phyloP scores from a whole-genome alignment of 2,797 vertebrate genomes.

The Alosa sapidissima region DNA sequence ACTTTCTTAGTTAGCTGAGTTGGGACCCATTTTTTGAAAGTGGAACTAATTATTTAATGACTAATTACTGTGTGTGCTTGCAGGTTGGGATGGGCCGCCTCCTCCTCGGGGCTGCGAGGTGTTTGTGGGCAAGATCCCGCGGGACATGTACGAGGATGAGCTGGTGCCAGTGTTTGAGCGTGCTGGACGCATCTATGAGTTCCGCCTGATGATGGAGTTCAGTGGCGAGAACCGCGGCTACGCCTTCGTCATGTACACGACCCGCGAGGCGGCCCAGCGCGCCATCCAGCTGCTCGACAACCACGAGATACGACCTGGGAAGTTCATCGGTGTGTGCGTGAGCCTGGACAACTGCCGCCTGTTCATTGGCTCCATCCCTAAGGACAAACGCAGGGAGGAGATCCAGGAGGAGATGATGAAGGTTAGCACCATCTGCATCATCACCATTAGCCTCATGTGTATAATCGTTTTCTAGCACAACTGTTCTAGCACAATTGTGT shows the following conservation, averaged over 20 bases:
- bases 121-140: constrained; percentile 95
- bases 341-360: constrained; percentile 95
- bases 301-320: constrained; percentile 87
- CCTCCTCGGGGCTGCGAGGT: constrained; percentile 94
- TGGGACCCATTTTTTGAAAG: too few relatives aligned
- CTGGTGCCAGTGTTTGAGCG: constrained; percentile 90
- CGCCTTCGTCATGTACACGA: constrained; percentile 93
- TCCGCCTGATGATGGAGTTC: constrained; percentile 98
- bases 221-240: constrained; percentile 97
- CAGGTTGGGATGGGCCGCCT: constrained; percentile 89
- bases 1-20: background rate
- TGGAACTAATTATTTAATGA: background rate
- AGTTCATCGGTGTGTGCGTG: constrained; percentile 91
- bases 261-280: constrained; percentile 83
- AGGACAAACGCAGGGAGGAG: constrained; percentile 91
- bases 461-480: background rate
- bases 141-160: constrained; percentile 93
- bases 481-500: background rate
- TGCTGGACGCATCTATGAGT: constrained; percentile 90
- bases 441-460: background rate
- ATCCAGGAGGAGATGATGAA: constrained; percentile 92
- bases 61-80: background rate
- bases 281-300: constrained; percentile 91
- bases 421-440: constrained; percentile 55
- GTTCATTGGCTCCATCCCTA: constrained; percentile 93